A percentile compares a stretch with the other conserved stretches of the same genome.
These are phyloP conservation scores for Scolopax rusticola DNA, from an alignment of 2,797 vertebrate genomes.

Conservation along the genomic window DNA sequence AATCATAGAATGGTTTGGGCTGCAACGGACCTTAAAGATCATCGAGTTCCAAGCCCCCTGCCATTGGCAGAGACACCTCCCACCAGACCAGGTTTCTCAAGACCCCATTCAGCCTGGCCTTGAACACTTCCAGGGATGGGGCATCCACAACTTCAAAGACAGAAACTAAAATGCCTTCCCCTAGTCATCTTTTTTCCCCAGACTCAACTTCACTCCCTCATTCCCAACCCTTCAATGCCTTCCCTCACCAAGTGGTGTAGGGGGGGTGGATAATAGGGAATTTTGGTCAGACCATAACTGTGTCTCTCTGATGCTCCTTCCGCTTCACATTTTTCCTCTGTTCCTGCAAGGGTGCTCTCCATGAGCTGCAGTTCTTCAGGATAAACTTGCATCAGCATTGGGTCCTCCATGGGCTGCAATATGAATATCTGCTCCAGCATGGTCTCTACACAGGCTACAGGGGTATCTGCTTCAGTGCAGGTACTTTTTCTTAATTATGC, in stretches of 20 bases:
- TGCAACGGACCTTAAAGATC: too few species aligned
- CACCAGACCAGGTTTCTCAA: too few species aligned
- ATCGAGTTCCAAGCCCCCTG: too few species aligned
- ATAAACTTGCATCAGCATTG: background rate
- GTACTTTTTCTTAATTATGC: background rate
- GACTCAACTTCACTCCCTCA: background rate
- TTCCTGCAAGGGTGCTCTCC: background rate
- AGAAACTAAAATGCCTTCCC: background rate
- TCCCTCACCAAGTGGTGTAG: background rate
- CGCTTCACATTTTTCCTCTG: background rate
- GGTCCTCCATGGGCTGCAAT: background rate
- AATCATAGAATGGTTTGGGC: too few species aligned
- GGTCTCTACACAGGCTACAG: background rate
- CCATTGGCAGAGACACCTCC: too few species aligned
- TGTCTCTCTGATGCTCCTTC: background rate
- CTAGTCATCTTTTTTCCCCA: fast-evolving
- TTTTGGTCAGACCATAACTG: background rate
- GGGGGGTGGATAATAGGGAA: background rate
- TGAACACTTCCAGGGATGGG: too few species aligned
- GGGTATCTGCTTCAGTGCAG: background rate
- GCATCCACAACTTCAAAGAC: background rate
- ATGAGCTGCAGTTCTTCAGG: background rate
- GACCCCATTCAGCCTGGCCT: too few species aligned
- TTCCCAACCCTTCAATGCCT: background rate
- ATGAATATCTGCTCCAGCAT: background rate